These are phyloP conservation scores for Meteorus sp. DNA, from an alignment of 1,140 invertebrate species.

Conservation along the genomic window DNA sequence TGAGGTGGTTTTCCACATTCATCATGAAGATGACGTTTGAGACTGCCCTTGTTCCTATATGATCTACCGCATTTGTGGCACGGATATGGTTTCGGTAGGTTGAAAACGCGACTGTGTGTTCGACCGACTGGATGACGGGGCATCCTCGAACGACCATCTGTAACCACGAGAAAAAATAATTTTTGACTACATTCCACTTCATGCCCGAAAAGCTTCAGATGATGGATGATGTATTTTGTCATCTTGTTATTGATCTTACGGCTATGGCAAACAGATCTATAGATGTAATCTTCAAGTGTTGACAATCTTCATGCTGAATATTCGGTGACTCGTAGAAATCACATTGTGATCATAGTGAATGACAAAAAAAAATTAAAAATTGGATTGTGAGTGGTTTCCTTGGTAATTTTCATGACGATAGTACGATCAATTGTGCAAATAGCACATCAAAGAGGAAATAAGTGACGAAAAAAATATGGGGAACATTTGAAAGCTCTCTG, in stretches of 20 bases:
- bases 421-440: no score
- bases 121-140: not conserved
- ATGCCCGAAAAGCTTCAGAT: not conserved
- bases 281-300: conserved; percentile 11
- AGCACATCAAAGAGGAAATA: no score
- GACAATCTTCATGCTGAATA: conserved; percentile 19
- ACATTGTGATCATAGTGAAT: not conserved
- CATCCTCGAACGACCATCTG: conserved; percentile 28
- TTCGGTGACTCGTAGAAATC: not conserved
- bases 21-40: conserved; percentile 42
- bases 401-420: no score
- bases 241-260: not conserved
- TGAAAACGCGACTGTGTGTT: conserved; percentile 11
- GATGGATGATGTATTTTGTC: not conserved
- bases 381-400: no score
- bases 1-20: conserved; percentile 45
- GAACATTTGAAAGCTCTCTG: no score
- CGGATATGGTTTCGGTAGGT: conserved; percentile 43
- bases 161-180: conserved; percentile 42
- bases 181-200: conserved; percentile 28
- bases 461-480: no score
- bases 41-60: conserved; percentile 58
- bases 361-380: no score
- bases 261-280: not conserved
- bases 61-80: conserved; percentile 63